Evolutionary conservation across 2,888 invertebrate genomes (phyloP).

Genomic region (Brachypterus glaber): DNA sequence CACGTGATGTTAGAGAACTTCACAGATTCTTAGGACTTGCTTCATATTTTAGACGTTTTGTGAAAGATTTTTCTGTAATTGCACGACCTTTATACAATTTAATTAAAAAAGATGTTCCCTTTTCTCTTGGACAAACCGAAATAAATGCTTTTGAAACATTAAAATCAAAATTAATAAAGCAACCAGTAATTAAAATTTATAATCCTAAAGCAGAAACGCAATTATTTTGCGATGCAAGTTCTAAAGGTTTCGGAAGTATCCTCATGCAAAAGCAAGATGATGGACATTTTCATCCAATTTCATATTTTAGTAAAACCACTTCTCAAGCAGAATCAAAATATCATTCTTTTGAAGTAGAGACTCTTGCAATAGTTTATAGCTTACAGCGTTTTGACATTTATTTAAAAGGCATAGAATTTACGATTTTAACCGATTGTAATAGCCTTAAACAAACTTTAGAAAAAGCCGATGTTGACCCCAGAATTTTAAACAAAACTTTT

Average conservation of each 20-base stretch:
- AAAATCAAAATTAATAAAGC: slow-evolving; percentile 18
- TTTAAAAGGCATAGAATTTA: slow-evolving; percentile 25
- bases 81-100: slow-evolving; percentile 18
- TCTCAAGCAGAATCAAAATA: slow-evolving; percentile 26
- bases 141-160: slow-evolving; percentile 19
- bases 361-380: slow-evolving; percentile 24
- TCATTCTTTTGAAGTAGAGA: slow-evolving; percentile 32
- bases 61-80: slow-evolving; percentile 16
- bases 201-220: slow-evolving; percentile 26
- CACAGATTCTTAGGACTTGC: slow-evolving; percentile 20
- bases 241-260: slow-evolving; percentile 27
- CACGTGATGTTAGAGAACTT: slow-evolving; percentile 8
- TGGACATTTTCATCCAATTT: slow-evolving; percentile 26
- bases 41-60: slow-evolving; percentile 21
- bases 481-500: slow-evolving; percentile 25
- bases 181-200: slow-evolving; percentile 29
- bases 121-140: slow-evolving; percentile 23
- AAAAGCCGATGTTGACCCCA: slow-evolving; percentile 27
- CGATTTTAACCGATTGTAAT: slow-evolving; percentile 28
- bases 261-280: slow-evolving; percentile 29
- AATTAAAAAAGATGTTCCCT: slow-evolving; percentile 12
- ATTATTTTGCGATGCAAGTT: slow-evolving; percentile 32
- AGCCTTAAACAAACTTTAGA: slow-evolving; percentile 23
- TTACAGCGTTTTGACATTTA: slow-evolving; percentile 26
- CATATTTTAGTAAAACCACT: slow-evolving; percentile 30